Base-by-base conservation (phyloP, 2,113 vertebrate genomes). In the Ivindomyrus marchei region DNA sequence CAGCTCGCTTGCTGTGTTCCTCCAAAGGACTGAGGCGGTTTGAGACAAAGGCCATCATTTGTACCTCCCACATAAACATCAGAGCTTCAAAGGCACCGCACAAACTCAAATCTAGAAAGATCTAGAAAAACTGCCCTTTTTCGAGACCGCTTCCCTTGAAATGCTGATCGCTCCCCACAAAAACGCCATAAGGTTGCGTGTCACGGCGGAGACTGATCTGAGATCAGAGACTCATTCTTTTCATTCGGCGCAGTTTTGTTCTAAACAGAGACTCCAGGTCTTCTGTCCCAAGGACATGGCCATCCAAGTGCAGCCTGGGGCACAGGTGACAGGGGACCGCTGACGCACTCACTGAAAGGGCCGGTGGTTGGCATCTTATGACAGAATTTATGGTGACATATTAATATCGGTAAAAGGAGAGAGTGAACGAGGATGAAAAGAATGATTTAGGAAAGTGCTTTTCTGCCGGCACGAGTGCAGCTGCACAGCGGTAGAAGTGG, bases 401-500 rank as follows among this genome's bases (percentile, higher is more conserved):
- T 15, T 42, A 80, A 80, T 42, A 80, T 80, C 17, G 17, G 74
- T 42, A 80, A 19, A 80, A 80, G 74, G 13, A 42, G 31, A 39
- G 31, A 80, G 36, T 0, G 36, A 80, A 42, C 4, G 15, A 80
- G 74, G 36, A 80, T n/a, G 36, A 42, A n/a, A 80, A 80, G 36
- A 80, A 42, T 80, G 74, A 80, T 19, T 80, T 80, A 42, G 74
- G 36, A 17, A 36, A 90, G 90, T 91, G 91, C 93, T 92, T 93
- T 90, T 89, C 62, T 27, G 3, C 62, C 27, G 10, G 62, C 62
- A 27, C 9, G n/a, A 66, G n/a, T 66, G n/a, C 62, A 11, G 10
- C 62, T 31, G 62, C n/a, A 70, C n/a, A 70, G 27, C 89, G 62
- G 89, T 6, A 62, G 90, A 91, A 91, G 91, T 94, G 93, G 93